These are phyloP conservation scores for Heliocidaris erythrogramma DNA, from an alignment of 35 echinoderm and acorn worm genomes.

Conservation along the genomic window DNA sequence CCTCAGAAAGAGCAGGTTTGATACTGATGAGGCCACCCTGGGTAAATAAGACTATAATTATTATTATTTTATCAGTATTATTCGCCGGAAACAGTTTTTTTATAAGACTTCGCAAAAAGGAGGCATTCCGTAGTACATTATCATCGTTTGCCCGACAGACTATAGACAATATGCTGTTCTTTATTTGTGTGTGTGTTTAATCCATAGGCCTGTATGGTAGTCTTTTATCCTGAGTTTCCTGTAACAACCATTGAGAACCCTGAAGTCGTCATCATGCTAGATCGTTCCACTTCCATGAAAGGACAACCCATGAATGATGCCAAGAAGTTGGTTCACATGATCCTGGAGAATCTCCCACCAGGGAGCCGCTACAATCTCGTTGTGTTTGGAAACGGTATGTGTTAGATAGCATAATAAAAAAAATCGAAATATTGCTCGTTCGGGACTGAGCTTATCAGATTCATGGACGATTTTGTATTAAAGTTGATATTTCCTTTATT, in stretches of 20 bases:
- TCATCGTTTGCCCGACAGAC: no score
- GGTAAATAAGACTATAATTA: no score
- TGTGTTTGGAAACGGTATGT: constrained; percentile 66
- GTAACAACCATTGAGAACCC: constrained; percentile 31
- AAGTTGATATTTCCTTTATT: no score
- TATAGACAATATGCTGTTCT: no score
- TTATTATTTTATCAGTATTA: no score
- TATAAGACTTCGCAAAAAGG: no score
- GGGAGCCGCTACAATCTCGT: constrained; percentile 59
- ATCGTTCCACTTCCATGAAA: constrained; percentile 73
- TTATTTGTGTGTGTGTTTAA: background rate
- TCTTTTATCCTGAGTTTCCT: constrained; percentile 68
- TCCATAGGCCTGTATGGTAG: constrained; percentile 61
- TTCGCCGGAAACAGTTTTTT: no score
- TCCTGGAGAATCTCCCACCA: constrained; percentile 58
- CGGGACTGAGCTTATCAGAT: no score
- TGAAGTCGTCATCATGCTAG: constrained; percentile 67
- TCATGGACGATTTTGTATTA: no score
- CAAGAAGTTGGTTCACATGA: constrained; percentile 53
- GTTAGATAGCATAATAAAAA: background rate
- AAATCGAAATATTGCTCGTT: background rate
- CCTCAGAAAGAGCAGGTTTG: no score
- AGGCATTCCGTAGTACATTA: no score
- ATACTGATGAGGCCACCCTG: no score
- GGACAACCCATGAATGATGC: constrained; percentile 55